Percentiles rank a stretch among this genome's conserved stretches.
Conservation (phyloP, 2,113 vertebrate species). For the Melozone crissalis region DNA sequence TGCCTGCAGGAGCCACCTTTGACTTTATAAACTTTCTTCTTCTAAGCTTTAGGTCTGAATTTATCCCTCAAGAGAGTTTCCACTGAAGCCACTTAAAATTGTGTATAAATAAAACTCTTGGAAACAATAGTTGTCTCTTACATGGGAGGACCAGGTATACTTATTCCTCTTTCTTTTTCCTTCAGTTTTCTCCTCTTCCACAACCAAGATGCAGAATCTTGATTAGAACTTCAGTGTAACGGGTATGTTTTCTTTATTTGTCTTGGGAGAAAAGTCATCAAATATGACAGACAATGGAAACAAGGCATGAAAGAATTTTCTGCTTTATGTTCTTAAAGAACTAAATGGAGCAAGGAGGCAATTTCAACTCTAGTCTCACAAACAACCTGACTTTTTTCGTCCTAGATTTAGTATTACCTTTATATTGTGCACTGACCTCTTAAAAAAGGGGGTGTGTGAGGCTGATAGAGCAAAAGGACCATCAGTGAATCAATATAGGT, state of each 20-base stretch:
- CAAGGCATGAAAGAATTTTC: neutral
- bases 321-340: slow-evolving; percentile 2
- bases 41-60: neutral
- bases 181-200: neutral
- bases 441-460: neutral
- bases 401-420: slow-evolving; percentile 10
- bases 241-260: neutral
- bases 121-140: neutral
- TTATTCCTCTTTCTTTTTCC: neutral
- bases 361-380: slow-evolving; percentile 13
- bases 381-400: neutral
- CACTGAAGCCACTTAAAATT: neutral
- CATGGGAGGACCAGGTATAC: neutral
- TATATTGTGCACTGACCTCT: neutral
- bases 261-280: neutral
- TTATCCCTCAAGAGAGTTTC: neutral
- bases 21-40: neutral
- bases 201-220: neutral
- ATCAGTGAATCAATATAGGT: slow-evolving; percentile 47
- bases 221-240: neutral
- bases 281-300: neutral
- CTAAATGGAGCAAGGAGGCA: slow-evolving; percentile 3
- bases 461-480: neutral
- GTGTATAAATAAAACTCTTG: neutral
- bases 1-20: neutral